Evolutionary conservation across 2,797 vertebrate species (phyloP).

Genomic region (Gallinago nigripennis): DNA sequence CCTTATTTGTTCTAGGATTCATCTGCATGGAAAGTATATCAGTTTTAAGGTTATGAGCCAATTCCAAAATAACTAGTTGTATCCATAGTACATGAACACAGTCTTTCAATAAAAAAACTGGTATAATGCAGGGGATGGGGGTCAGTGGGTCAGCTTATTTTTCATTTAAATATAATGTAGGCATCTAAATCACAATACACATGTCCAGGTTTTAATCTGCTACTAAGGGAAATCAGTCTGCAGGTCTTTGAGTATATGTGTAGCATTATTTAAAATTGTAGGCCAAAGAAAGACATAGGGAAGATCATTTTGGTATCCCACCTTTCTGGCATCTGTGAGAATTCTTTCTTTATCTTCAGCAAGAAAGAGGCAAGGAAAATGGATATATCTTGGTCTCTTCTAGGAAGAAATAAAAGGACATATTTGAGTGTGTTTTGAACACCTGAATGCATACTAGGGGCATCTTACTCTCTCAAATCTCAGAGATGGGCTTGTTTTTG

Average conservation of each 20-base stretch:
- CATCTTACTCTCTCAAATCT: background rate
- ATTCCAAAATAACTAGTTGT: background rate
- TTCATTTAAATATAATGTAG: background rate
- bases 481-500: background rate
- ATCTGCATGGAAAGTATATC: background rate
- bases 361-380: background rate
- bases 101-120: background rate
- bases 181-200: background rate
- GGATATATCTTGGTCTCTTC: background rate
- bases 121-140: background rate
- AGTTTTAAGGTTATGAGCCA: background rate
- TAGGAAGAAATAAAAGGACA: background rate
- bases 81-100: background rate
- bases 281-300: fast-evolving
- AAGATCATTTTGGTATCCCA: background rate
- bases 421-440: background rate
- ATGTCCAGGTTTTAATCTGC: background rate
- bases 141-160: background rate
- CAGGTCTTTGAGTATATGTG: background rate
- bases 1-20: background rate
- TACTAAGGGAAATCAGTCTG: background rate
- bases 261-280: background rate
- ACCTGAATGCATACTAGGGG: background rate
- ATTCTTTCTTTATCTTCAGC: background rate
- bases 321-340: background rate